phyloP scores from a whole-genome alignment of 2,888 invertebrate genomes.

The Luperina nickerlii region DNA sequence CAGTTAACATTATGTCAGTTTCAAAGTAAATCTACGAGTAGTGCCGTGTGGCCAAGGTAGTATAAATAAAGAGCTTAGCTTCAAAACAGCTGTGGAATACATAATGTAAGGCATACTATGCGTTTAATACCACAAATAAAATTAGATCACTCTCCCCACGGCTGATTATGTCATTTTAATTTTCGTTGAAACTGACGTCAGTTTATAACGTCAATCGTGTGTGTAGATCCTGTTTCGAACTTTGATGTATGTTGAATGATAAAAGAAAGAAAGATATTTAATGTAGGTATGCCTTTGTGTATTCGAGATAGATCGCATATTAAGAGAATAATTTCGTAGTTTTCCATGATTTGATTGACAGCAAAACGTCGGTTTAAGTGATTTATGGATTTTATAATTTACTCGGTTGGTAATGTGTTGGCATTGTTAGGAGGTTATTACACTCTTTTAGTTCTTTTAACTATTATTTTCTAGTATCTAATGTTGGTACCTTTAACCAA shows the following conservation, averaged over 20 bases:
- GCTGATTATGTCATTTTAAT: conserved; percentile 37
- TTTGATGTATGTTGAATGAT: conserved; percentile 32
- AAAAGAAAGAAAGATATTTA: not conserved
- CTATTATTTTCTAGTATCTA: not conserved
- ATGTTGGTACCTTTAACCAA: not conserved
- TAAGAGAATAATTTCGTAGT: not conserved
- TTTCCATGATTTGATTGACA: not conserved
- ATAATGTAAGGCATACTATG: conserved; percentile 46
- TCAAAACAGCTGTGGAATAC: conserved; percentile 63
- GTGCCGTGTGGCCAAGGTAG: conserved; percentile 62
- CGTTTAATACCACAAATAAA: conserved; percentile 59
- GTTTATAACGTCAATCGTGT: conserved; percentile 42
- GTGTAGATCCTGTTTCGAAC: conserved; percentile 39
- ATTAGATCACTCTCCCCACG: conserved; percentile 62
- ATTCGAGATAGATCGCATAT: not conserved
- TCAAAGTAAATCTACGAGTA: conserved; percentile 39
- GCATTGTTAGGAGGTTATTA: not conserved
- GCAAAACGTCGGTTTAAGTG: not conserved
- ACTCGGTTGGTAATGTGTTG: not conserved
- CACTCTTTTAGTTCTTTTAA: not conserved
- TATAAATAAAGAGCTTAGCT: conserved; percentile 66
- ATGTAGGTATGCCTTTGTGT: conserved; percentile 10
- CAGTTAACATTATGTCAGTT: conserved; percentile 19
- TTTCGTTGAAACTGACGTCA: conserved; percentile 40
- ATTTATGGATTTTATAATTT: not conserved